Conservation (phyloP, 2,113 vertebrate genomes). For the Pyxicephalus adspersus region DNA sequence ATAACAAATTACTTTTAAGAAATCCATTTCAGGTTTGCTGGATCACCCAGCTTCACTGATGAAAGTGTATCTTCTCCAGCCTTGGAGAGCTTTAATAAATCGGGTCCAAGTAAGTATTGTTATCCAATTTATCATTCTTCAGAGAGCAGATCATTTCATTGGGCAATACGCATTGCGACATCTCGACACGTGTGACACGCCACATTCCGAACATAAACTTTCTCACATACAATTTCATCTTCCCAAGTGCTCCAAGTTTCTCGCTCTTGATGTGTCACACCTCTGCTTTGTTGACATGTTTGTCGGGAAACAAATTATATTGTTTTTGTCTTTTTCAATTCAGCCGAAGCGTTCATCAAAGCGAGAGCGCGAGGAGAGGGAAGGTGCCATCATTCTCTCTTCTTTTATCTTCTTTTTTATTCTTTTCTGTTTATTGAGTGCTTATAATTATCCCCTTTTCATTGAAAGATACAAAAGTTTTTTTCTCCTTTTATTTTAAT, state of each 20-base stretch:
- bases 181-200: too few relatives aligned
- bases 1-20: too few relatives aligned
- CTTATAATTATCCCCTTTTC: conserved; percentile 70
- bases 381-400: conserved; percentile 58
- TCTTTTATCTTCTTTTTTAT: neutral
- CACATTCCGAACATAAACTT: neutral
- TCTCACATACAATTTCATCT: neutral
- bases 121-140: too few relatives aligned
- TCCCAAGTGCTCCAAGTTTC: neutral
- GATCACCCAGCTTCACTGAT: too few relatives aligned
- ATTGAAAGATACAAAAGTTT: conserved; percentile 64
- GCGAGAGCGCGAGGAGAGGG: conserved; percentile 56
- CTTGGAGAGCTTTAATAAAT: too few relatives aligned
- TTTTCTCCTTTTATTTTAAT: conserved; percentile 35
- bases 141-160: too few relatives aligned
- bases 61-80: too few relatives aligned
- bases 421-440: conserved; percentile 64
- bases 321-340: conserved; percentile 55
- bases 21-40: too few relatives aligned
- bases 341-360: conserved; percentile 60
- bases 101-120: too few relatives aligned
- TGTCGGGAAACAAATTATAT: conserved; percentile 54
- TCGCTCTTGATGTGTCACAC: conserved; percentile 52
- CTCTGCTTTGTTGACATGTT: conserved; percentile 57
- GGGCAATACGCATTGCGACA: too few relatives aligned